Evolutionary conservation across 2,797 vertebrate species (phyloP), one percentile per base, ranked within the genome.

Genomic region (Rhyacichthys aspro): DNA sequence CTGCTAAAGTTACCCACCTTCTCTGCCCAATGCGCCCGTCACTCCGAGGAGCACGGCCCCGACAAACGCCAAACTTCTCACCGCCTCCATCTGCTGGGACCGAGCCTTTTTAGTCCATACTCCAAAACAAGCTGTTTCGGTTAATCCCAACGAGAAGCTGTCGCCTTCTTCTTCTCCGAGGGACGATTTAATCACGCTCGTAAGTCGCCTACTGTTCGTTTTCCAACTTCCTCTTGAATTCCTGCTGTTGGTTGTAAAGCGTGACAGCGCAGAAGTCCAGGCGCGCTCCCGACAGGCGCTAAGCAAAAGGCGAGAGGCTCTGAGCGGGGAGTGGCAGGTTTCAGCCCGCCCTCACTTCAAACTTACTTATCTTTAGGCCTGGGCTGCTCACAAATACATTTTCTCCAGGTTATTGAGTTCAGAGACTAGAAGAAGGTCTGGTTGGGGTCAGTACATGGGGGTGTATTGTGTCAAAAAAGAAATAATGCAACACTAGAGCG

Each of bases 11-110:
- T 41, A 93, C 93, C 87, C 88, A 93, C 93, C 92, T 94, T 93
- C 92, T 88, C 92, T 90, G 70, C 63, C 87, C 77, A 81, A 38
- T 23, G 86, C 75, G 76, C 84, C 80, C 73, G 88, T 63, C 65
- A 61, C 81, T 81, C 82, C 89, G 76, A 89, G 78, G 79, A 93
- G 73, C 83, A 90, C 82, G 71, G 88, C 84, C 81, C 83, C 86
- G 82, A 91, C 72, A 28, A 89, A 81, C 81, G 87, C 15, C 79
- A 90, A 93, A 91, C 89, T 92, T 91, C 89, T 91, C 78, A 38
- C 85, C 84, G 86, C 83, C 81, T 92, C 92, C 92, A 93, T 94
- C 83, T 87, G 84, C 63, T 19, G 79, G 59, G 63, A 68, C 56
- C 71, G 67, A 39, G 63, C 74, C 65, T 59, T 53, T 69, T 82